These are phyloP conservation scores for Helobdella robusta DNA, from an alignment of 2,888 invertebrate species.

Conservation along the genomic window DNA sequence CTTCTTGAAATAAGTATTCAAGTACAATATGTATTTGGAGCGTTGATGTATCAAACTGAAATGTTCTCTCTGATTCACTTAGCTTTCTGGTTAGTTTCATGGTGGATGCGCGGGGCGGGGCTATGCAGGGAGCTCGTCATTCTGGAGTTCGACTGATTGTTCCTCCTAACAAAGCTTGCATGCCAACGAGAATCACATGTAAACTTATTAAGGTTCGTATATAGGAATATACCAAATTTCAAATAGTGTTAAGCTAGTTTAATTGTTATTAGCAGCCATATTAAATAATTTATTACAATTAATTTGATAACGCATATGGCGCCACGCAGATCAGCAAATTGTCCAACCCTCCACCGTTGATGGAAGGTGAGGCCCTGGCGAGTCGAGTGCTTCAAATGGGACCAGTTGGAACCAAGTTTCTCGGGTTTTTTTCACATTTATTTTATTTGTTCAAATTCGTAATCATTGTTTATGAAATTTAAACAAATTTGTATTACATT, in stretches of 20 bases:
- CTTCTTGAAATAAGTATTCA: too few species aligned
- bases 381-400: conserved; percentile 91
- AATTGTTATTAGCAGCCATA: too few species aligned
- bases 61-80: conserved; percentile 34
- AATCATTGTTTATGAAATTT: too few species aligned
- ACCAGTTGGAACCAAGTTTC: conserved; percentile 89
- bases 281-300: too few species aligned
- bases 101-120: conserved; percentile 89
- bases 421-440: too few species aligned
- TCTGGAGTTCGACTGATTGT: conserved; percentile 96
- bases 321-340: conserved; percentile 66
- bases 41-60: too few species aligned
- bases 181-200: conserved; percentile 95
- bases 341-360: conserved; percentile 90
- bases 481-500: too few species aligned
- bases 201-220: conserved; percentile 77
- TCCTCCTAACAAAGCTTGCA: conserved; percentile 88
- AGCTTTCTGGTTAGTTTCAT: conserved; percentile 98
- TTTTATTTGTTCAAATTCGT: too few species aligned
- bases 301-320: too few species aligned
- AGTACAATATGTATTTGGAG: too few species aligned
- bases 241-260: too few species aligned
- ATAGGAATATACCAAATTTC: too few species aligned
- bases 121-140: conserved; percentile 77
- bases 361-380: conserved; percentile 97